These are phyloP conservation scores for Steromphala cineraria DNA, from an alignment of 2,888 invertebrate species.

Conservation along the genomic window DNA sequence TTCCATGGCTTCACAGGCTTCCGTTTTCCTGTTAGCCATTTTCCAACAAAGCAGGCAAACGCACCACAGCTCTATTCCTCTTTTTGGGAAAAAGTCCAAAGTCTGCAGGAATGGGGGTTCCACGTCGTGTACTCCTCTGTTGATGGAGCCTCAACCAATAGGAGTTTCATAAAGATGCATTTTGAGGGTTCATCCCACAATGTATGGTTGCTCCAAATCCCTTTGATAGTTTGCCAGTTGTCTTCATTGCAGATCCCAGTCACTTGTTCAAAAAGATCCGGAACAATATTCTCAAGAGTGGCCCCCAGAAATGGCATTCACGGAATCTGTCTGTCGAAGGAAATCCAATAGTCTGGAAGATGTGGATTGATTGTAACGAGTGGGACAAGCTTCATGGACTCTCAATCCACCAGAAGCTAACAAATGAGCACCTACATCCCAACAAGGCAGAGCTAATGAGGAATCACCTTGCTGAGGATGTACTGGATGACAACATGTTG, in stretches of 20 bases:
- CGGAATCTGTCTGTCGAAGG: constrained; percentile 19
- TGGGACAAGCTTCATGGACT: constrained; percentile 36
- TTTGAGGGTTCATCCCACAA: background rate
- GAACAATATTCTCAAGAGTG: constrained; percentile 41
- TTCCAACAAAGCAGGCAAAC: constrained; percentile 30
- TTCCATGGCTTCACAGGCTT: constrained; percentile 40
- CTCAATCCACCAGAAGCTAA: constrained; percentile 34
- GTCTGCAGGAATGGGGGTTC: constrained; percentile 31
- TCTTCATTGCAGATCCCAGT: constrained; percentile 34
- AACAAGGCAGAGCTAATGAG: constrained; percentile 41
- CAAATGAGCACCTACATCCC: constrained; percentile 35
- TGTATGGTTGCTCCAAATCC: constrained; percentile 9
- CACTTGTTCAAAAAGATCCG: constrained; percentile 40
- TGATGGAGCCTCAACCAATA: constrained; percentile 43
- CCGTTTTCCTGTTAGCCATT: constrained; percentile 40
- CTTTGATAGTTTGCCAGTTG: constrained; percentile 12
- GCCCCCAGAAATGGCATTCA: background rate
- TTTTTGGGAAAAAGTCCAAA: constrained; percentile 36
- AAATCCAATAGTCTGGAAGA: constrained; percentile 33
- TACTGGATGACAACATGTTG: constrained; percentile 35
- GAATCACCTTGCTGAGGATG: constrained; percentile 40
- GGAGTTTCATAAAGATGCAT: constrained; percentile 30
- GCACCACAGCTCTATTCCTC: constrained; percentile 34
- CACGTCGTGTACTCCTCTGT: constrained; percentile 32
- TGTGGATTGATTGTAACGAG: constrained; percentile 33